Percentiles rank a stretch among this genome's conserved stretches.
phyloP scores from a whole-genome alignment of 1,140 invertebrate species.

The Lepidurus couesii region DNA sequence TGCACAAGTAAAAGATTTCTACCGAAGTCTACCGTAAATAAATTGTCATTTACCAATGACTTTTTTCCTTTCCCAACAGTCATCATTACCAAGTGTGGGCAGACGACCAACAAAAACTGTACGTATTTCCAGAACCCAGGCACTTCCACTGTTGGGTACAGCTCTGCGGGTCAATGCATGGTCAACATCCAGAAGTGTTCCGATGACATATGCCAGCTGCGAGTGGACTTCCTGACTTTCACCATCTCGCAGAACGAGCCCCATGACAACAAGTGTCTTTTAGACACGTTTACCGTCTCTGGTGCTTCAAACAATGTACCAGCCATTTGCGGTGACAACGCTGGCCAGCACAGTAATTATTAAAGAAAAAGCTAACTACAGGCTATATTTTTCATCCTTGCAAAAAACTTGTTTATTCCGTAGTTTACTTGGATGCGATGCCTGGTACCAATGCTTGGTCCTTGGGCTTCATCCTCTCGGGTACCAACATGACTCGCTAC shows the following conservation, averaged over 20 bases:
- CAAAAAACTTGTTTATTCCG: neutral
- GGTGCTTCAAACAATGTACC: slow-evolving; percentile 61
- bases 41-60: neutral
- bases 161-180: slow-evolving; percentile 49
- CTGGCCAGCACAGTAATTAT: slow-evolving; percentile 63
- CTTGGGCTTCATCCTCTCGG: neutral
- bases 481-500: slow-evolving; percentile 1
- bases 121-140: slow-evolving; percentile 73
- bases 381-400: neutral
- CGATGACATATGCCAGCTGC: slow-evolving; percentile 56
- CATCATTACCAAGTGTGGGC: slow-evolving; percentile 52
- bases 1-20: slow-evolving; percentile 51
- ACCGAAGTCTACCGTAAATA: neutral
- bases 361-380: neutral
- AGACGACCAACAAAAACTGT: slow-evolving; percentile 63
- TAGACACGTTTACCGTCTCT: slow-evolving; percentile 61
- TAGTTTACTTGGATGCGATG: slow-evolving; percentile 4
- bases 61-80: slow-evolving; percentile 8
- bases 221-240: slow-evolving; percentile 41
- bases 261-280: slow-evolving; percentile 57
- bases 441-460: neutral
- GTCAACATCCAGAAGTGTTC: slow-evolving; percentile 56
- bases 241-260: slow-evolving; percentile 55
- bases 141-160: slow-evolving; percentile 54
- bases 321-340: slow-evolving; percentile 65